These are phyloP conservation scores for Channa argus DNA, from an alignment of 2,113 vertebrate species.

Conservation along the genomic window DNA sequence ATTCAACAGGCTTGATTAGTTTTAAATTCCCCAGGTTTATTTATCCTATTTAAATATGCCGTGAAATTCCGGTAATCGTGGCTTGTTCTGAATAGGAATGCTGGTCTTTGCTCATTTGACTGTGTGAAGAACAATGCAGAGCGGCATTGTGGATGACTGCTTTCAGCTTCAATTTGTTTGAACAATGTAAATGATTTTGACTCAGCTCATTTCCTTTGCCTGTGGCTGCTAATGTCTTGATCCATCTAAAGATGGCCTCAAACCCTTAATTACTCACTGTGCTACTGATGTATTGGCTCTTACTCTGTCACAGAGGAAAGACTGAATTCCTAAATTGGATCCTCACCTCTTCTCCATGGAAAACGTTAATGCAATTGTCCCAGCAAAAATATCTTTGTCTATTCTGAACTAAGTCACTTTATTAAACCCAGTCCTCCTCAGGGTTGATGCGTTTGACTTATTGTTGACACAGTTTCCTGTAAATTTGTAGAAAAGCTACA, in stretches of 20 bases:
- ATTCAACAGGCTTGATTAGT: constrained; percentile 87
- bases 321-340: constrained; percentile 66
- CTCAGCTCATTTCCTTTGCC: constrained; percentile 74
- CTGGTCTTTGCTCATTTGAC: constrained; percentile 57
- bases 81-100: constrained; percentile 47
- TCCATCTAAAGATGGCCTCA: constrained; percentile 72
- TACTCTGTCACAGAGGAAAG: constrained; percentile 60
- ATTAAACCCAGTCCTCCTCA: constrained; percentile 60
- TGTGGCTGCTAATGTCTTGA: constrained; percentile 75
- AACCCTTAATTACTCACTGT: constrained; percentile 74
- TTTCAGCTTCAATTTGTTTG: constrained; percentile 76
- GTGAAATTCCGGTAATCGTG: constrained; percentile 55
- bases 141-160: constrained; percentile 43
- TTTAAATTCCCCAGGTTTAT: constrained; percentile 79
- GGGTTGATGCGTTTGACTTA: constrained; percentile 54
- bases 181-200: constrained; percentile 79
- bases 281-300: constrained; percentile 73
- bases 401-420: constrained; percentile 60
- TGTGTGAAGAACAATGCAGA: constrained; percentile 55
- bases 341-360: constrained; percentile 55
- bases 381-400: constrained; percentile 56
- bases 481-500: constrained; percentile 36
- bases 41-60: constrained; percentile 70
- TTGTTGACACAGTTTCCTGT: constrained; percentile 43
- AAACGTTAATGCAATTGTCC: constrained; percentile 67